Base-by-base conservation (phyloP, 2,888 invertebrate genomes). In the Diachrysia chrysitis region DNA sequence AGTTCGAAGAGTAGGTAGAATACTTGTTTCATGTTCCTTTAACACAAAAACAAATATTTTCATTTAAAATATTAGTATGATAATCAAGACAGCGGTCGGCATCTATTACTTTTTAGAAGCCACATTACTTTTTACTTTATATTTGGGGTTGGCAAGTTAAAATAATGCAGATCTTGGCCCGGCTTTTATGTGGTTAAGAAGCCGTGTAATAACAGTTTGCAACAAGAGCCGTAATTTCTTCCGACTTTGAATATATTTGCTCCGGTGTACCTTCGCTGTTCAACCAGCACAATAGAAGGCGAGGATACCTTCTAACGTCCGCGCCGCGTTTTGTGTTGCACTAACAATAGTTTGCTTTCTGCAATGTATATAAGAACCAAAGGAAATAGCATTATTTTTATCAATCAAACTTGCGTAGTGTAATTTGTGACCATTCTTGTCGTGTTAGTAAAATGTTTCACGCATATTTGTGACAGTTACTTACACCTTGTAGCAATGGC, bases 191-290 rank as follows among this genome's bases (percentile, higher is more conserved):
- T 58, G 19, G 53, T 2, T 46, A 76, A 71, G 62, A 66, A 66
- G 59, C 48, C 77, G 56, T 35, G 53, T 76, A 76, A 73, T 76
- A 73, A 76, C 62, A 73, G 62, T 73, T 76, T 72, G 57, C 73
- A 72, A 63, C 48, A 66, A 76, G 72, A 71, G 42, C 42, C 58
- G 29, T 79, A 74, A 83, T 76, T 73, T 56, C 67, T 73, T 76
- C 72, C 73, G 77, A 66, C 64, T 78, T 63, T 73, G 73, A 64
- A 73, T 70, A 77, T 72, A 68, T 73, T 66, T 63, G 23, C 56
- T 61, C 57, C 65, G 70, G 69, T 69, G 66, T 58, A 55, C n/a
- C 42, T n/a, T n/a, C 16, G 14, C n/a, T 42, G 42, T 1, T 37
- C 14, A 14, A 5, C 37, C 10, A 59, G 12, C 6, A 35, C 29